Percentiles rank a stretch among this genome's conserved stretches.
These are phyloP conservation scores for Cecropterus lyciades DNA, from an alignment of 1,140 invertebrate genomes.

Conservation along the genomic window DNA sequence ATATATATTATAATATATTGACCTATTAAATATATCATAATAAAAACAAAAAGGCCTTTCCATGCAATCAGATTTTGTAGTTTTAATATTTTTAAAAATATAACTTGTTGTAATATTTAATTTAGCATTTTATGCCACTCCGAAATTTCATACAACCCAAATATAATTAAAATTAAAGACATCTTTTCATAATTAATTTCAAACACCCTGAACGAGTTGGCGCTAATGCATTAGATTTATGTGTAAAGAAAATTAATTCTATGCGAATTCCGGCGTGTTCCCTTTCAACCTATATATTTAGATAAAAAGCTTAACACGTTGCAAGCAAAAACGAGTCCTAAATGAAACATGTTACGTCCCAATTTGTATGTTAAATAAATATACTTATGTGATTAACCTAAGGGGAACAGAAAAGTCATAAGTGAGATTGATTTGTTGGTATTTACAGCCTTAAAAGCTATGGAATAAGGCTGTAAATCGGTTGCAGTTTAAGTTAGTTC, in stretches of 20 bases:
- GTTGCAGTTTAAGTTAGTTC: background rate
- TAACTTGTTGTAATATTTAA: no score
- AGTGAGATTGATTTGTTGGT: background rate
- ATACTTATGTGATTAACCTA: constrained; percentile 12
- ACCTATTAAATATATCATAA: no score
- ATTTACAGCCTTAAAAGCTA: background rate
- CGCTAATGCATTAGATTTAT: constrained; percentile 13
- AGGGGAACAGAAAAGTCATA: constrained; percentile 6
- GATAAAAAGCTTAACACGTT: constrained; percentile 1
- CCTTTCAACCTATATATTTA: constrained; percentile 24
- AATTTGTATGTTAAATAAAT: constrained; percentile 35
- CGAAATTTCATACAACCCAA: no score
- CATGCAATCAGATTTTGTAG: no score
- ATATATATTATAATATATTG: no score
- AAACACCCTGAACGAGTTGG: constrained; percentile 7
- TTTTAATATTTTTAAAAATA: no score
- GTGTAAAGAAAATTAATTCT: constrained; percentile 28
- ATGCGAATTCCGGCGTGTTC: constrained; percentile 7
- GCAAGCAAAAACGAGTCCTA: constrained; percentile 16
- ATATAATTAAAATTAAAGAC: background rate
- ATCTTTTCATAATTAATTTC: background rate
- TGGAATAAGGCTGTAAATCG: constrained; percentile 2
- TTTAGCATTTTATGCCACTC: no score
- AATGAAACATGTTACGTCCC: constrained; percentile 7
- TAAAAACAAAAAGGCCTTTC: no score